Base-by-base conservation (phyloP, 2,797 vertebrate genomes). In the Poecilia velifera region DNA sequence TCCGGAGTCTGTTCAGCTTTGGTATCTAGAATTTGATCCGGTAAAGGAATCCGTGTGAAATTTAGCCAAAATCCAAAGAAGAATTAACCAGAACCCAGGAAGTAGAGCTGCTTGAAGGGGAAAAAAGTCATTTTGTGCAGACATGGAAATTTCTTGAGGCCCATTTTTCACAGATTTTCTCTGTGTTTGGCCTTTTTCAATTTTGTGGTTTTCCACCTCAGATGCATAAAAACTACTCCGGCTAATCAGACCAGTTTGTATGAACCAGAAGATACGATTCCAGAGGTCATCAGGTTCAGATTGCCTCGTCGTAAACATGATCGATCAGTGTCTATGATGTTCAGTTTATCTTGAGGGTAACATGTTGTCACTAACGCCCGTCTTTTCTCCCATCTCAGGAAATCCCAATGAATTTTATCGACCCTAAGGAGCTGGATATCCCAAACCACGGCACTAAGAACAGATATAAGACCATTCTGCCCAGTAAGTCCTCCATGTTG, bases 381-480 rank as follows among this genome's bases (percentile, higher is more conserved):
- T 28, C 22, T 76, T 62, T 47, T 12, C 3, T 71, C 89, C 77
- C 25, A 0, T 92, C 83, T 72, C 94, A 99, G 98, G 98, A 99
- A 97, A 99, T 99, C 89, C 98, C 98, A 43, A 99, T 99, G 98
- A 99, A 99, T 88, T 99, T 99, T 93, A 97, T 97, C 86, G 98
- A 99, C 95, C 97, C 97, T 83, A 98, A 98, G 94, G 97, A 98
- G 91, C 96, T 98, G 91, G 97, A 98, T 78, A 95, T 99, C 87
- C 97, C 97, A 0, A 97, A 97, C 92, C 96, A 98, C n/a, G 97
- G 98, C 88, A 97, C 97, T 84, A 99, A 99, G 95, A 99, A 99
- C 92, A 95, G 98, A 93, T 99, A 99, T 93, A 98, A 97, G 93
- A 99, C 97, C 88, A 99, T 99, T 88, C 95, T 99, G 91, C 98